Conservation (phyloP, 2,113 vertebrate genomes). For the Caracal caracal region DNA sequence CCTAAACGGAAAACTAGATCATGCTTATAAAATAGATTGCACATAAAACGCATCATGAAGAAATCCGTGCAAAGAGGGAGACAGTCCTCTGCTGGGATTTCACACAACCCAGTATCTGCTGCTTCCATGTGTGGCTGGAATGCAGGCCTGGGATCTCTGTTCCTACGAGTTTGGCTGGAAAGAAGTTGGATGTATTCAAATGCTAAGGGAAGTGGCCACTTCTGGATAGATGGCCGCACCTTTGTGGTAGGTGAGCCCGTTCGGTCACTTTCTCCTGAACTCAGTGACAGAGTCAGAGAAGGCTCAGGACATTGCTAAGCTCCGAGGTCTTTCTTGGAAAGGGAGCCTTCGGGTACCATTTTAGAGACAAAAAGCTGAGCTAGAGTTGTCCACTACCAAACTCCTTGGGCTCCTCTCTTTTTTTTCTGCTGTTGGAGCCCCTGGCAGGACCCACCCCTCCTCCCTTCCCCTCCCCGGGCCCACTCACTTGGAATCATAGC, state of each 20-base stretch:
- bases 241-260: not conserved
- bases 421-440: not conserved
- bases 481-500: conserved; percentile 94
- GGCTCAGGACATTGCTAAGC: not conserved
- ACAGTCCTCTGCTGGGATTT: not conserved
- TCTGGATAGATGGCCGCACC: not conserved
- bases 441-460: no score
- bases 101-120: not conserved
- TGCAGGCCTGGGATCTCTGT: not conserved
- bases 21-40: not conserved
- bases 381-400: not conserved
- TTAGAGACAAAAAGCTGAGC: not conserved
- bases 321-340: not conserved
- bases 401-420: not conserved
- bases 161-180: not conserved
- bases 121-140: not conserved
- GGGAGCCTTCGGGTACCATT: not conserved
- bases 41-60: not conserved
- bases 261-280: not conserved
- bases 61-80: not conserved
- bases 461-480: accelerated
- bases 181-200: not conserved
- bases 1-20: not conserved
- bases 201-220: not conserved
- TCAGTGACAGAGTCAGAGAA: not conserved